Evolutionary conservation across 2,113 vertebrate species (phyloP), one percentile per base, ranked within the genome.

Genomic region (Halichoeres trimaculatus): DNA sequence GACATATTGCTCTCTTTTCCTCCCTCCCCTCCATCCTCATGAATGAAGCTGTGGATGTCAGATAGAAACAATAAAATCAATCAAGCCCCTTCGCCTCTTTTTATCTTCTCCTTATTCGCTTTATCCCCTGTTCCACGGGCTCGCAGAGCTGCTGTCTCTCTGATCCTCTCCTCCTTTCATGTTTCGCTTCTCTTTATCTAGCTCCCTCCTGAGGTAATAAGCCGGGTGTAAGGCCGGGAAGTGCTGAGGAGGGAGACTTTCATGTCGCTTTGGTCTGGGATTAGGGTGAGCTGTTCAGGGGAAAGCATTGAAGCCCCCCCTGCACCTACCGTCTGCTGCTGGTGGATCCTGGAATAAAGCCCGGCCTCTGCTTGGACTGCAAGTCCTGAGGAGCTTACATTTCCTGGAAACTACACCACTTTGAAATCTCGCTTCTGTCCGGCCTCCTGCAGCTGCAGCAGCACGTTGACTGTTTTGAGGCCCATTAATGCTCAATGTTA

Each of bases 161-260:
- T 90, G 74, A 90, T 88, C 85, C 78, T 19, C 55, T 43, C 45
- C 56, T 54, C 81, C 91, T 92, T 92, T 93, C 71, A 90, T 91
- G 83, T 88, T 60, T 41, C 71, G 56, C 69, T 66, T 85, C 66
- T 82, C 80, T 83, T 78, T 78, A 84, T 83, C 76, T 77, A 78
- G 79, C 70, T 84, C 73, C 75, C 85, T 85, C 83, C 63, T 64
- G 71, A 76, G 81, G 81, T 89, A 88, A 89, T 90, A 90, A 86
- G 48, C 35, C 5, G 83, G 73, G 74, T 84, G 74, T 81, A 90
- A 74, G 68, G 66, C 50, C 38, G 84, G 78, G 80, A 83, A 90
- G 87, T 80, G 63, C 73, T 59, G 71, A 70, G 72, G 61, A 84
- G 78, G 52, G 63, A 58, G 75, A 84, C 89, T 92, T 93, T 90